Evolutionary conservation across 2,113 vertebrate genomes (phyloP).

Genomic region (Zingel zingel): DNA sequence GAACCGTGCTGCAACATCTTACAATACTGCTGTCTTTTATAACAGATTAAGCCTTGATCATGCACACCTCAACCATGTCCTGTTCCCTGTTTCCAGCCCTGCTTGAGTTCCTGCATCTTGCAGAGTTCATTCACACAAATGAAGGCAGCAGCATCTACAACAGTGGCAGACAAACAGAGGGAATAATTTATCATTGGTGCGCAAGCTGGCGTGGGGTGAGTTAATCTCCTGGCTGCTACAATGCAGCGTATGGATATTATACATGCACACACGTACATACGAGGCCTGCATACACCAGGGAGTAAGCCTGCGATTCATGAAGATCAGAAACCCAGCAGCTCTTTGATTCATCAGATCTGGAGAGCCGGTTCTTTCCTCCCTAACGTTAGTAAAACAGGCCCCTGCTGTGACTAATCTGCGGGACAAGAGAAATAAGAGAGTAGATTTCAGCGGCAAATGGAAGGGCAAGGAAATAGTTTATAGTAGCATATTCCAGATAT

Average conservation of each 20-base stretch:
- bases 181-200: slow-evolving; percentile 28
- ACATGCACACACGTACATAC: background rate
- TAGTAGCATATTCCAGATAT: background rate
- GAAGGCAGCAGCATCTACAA: slow-evolving; percentile 23
- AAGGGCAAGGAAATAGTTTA: slow-evolving; percentile 20
- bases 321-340: slow-evolving; percentile 46
- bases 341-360: slow-evolving; percentile 53
- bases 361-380: slow-evolving; percentile 38
- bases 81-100: background rate
- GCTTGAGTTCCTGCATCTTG: slow-evolving; percentile 10
- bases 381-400: slow-evolving; percentile 21
- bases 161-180: slow-evolving; percentile 17
- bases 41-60: slow-evolving; percentile 6
- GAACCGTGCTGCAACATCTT: background rate
- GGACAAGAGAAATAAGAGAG: slow-evolving; percentile 20
- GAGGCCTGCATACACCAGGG: background rate
- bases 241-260: background rate
- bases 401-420: slow-evolving; percentile 64
- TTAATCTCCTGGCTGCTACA: slow-evolving; percentile 39
- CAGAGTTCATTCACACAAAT: slow-evolving; percentile 18
- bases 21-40: background rate
- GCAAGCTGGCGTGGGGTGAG: background rate
- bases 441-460: slow-evolving; percentile 16
- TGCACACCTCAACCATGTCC: background rate
- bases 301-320: slow-evolving; percentile 8